Conservation (phyloP, 2,797 vertebrate genomes). For the Poecilia velifera region DNA sequence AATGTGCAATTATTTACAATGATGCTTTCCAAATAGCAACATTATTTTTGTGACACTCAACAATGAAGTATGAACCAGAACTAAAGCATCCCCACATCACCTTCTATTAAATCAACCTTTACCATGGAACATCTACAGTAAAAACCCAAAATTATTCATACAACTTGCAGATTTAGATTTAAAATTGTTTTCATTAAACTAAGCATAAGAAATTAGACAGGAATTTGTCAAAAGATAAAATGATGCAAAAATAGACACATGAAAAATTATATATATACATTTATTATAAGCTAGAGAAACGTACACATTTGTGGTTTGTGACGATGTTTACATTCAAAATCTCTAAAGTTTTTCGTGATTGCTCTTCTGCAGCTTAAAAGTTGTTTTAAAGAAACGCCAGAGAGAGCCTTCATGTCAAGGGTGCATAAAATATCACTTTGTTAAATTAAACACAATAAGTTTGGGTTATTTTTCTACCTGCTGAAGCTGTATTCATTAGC, state of each 20-base stretch:
- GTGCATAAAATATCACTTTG: no score
- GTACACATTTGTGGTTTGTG: no score
- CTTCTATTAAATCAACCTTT: background rate
- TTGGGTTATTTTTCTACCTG: no score
- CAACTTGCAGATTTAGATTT: background rate
- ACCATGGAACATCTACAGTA: background rate
- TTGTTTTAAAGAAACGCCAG: background rate
- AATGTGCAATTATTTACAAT: conserved; percentile 3
- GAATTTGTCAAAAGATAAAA: background rate
- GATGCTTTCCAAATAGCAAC: background rate
- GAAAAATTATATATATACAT: no score
- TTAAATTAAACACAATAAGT: no score
- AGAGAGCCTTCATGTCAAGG: background rate
- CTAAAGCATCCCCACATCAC: background rate
- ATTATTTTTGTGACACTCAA: background rate
- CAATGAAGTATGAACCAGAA: background rate
- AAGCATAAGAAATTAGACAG: background rate
- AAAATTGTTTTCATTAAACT: background rate
- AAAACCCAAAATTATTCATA: background rate
- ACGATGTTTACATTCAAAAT: background rate
- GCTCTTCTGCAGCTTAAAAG: background rate
- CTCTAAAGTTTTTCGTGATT: background rate
- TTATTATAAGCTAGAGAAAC: no score
- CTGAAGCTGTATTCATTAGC: no score
- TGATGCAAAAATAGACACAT: background rate